A percentile compares a stretch with the other conserved stretches of the same genome.
phyloP scores from a whole-genome alignment of 2,113 vertebrate species.

The Python bivittatus region DNA sequence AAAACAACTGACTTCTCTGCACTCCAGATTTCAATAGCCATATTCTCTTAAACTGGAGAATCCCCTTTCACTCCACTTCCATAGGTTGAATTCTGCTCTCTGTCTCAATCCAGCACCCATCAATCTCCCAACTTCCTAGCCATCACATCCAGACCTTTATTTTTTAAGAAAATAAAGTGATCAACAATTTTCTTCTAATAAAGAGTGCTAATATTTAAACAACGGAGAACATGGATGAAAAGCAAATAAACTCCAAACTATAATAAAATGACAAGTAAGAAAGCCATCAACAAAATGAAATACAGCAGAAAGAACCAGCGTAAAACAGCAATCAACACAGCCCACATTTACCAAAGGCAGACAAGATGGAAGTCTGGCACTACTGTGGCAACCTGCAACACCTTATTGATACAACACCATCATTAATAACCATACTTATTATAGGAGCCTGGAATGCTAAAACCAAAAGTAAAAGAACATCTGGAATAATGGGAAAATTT shows the following conservation, averaged over 20 bases:
- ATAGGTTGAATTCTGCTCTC: not conserved
- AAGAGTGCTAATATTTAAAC: not conserved
- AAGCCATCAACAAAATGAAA: not conserved
- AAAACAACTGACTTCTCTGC: not conserved
- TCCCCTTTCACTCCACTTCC: not conserved
- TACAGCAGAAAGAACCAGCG: not conserved
- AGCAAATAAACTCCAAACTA: not conserved
- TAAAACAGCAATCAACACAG: not conserved
- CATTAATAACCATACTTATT: not conserved
- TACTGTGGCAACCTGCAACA: not conserved
- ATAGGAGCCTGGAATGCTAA: not conserved
- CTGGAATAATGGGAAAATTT: not conserved
- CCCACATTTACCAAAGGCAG: not conserved
- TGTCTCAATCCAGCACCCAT: not conserved
- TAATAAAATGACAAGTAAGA: not conserved
- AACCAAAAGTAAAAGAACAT: not conserved
- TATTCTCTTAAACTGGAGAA: conserved; percentile 5
- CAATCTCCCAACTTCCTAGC: not conserved
- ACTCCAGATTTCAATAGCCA: conserved; percentile 12
- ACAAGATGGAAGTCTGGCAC: not conserved
- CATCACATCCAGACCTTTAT: not conserved
- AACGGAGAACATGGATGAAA: not conserved
- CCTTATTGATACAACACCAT: not conserved
- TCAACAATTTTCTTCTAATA: not conserved
- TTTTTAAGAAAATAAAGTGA: not conserved